Percentiles rank a stretch among this genome's conserved stretches.
These are phyloP conservation scores for Saccostrea echinata DNA, from an alignment of 1,140 invertebrate genomes.

Conservation along the genomic window DNA sequence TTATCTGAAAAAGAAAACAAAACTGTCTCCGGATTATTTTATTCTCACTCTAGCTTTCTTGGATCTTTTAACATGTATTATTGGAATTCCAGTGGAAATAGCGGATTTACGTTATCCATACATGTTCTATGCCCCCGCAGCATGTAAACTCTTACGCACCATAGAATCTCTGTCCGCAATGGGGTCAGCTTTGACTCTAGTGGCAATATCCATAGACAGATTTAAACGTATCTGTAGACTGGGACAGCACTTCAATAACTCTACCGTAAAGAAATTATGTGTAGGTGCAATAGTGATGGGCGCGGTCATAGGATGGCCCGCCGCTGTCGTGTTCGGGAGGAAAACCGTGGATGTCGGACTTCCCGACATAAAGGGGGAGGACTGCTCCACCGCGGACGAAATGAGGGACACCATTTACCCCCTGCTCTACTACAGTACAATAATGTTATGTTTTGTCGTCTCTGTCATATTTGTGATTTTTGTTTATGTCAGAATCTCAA, in stretches of 20 bases:
- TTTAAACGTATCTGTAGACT: slow-evolving; percentile 73
- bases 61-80: slow-evolving; percentile 72
- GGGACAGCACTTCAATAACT: slow-evolving; percentile 68
- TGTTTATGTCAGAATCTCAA: not conserved
- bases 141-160: slow-evolving; percentile 72
- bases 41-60: slow-evolving; percentile 73
- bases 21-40: slow-evolving; percentile 72
- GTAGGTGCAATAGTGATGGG: slow-evolving; percentile 68
- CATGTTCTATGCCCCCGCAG: slow-evolving; percentile 71
- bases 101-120: slow-evolving; percentile 73
- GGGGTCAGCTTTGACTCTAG: slow-evolving; percentile 71
- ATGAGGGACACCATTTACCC: slow-evolving; percentile 72
- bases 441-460: slow-evolving; percentile 66
- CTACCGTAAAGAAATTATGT: slow-evolving; percentile 68
- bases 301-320: slow-evolving; percentile 65
- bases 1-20: slow-evolving; percentile 67
- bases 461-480: slow-evolving; percentile 54
- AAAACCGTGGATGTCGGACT: slow-evolving; percentile 60
- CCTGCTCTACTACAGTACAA: slow-evolving; percentile 72
- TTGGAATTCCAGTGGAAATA: slow-evolving; percentile 75
- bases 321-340: slow-evolving; percentile 72
- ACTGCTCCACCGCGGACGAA: slow-evolving; percentile 74
- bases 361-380: slow-evolving; percentile 61
- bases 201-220: slow-evolving; percentile 73
- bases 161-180: slow-evolving; percentile 73